Percentiles rank a stretch among this genome's conserved stretches.
phyloP scores from a whole-genome alignment of 2,888 invertebrate genomes.

The Heliconius hortense region DNA sequence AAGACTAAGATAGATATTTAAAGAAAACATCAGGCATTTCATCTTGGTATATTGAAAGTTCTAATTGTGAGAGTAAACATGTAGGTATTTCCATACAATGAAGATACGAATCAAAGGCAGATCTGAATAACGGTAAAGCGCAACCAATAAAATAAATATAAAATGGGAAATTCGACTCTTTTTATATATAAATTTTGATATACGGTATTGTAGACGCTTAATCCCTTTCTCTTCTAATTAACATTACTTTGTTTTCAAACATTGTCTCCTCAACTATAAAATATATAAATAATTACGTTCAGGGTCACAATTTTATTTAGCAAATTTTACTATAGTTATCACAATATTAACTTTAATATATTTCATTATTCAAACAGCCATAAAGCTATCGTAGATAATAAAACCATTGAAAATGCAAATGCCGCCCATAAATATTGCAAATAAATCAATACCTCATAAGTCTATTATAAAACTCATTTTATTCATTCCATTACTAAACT shows the following conservation, averaged over 20 bases:
- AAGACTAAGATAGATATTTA: too few relatives aligned
- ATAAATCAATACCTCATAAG: background rate
- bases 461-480: conserved; percentile 2
- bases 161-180: too few relatives aligned
- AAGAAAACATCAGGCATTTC: too few relatives aligned
- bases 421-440: background rate
- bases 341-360: background rate
- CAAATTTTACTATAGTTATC: background rate
- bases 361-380: background rate
- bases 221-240: too few relatives aligned
- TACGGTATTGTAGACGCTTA: too few relatives aligned
- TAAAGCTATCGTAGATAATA: conserved; percentile 6
- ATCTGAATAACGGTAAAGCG: background rate
- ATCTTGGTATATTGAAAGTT: too few relatives aligned
- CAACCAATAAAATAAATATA: too few relatives aligned
- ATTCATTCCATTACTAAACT: conserved; percentile 1
- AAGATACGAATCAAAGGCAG: background rate
- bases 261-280: background rate
- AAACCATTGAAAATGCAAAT: conserved; percentile 13
- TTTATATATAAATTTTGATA: too few relatives aligned
- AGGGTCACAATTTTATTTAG: background rate
- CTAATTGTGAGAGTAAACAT: too few relatives aligned
- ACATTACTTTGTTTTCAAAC: too few relatives aligned
- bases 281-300: background rate
- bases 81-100: too few relatives aligned